phyloP scores from a whole-genome alignment of 2,113 vertebrate genomes.

The Strix uralensis region DNA sequence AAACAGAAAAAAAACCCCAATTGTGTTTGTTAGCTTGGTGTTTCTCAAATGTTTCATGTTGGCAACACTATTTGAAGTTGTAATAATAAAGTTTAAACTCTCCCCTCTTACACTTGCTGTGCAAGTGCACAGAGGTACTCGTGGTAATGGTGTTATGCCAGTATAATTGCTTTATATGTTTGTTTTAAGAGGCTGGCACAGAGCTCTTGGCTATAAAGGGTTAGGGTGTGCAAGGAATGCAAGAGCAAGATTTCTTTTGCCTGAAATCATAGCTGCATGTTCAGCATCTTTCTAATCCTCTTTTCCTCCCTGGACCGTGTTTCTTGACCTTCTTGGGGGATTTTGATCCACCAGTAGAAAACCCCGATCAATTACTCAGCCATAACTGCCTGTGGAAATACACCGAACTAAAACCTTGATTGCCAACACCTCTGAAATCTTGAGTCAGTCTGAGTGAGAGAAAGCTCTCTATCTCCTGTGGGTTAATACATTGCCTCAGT shows the following conservation, averaged over 20 bases:
- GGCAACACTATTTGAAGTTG: background rate
- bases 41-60: background rate
- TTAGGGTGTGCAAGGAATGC: background rate
- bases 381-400: background rate
- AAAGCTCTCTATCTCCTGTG: background rate
- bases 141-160: background rate
- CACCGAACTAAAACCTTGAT: background rate
- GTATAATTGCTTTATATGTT: background rate
- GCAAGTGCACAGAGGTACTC: background rate
- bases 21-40: background rate
- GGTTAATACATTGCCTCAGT: background rate
- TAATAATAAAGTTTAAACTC: background rate
- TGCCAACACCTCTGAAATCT: background rate
- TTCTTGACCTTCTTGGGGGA: background rate
- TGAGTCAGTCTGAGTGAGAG: background rate
- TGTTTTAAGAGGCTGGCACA: background rate
- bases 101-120: background rate
- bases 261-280: background rate
- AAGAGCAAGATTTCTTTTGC: background rate
- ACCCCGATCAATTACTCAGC: background rate
- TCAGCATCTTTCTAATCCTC: background rate
- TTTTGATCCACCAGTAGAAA: background rate
- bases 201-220: background rate
- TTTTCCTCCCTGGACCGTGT: background rate
- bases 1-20: fast-evolving